Conservation (phyloP, 2,113 vertebrate genomes). For the Lynx canadensis region DNA sequence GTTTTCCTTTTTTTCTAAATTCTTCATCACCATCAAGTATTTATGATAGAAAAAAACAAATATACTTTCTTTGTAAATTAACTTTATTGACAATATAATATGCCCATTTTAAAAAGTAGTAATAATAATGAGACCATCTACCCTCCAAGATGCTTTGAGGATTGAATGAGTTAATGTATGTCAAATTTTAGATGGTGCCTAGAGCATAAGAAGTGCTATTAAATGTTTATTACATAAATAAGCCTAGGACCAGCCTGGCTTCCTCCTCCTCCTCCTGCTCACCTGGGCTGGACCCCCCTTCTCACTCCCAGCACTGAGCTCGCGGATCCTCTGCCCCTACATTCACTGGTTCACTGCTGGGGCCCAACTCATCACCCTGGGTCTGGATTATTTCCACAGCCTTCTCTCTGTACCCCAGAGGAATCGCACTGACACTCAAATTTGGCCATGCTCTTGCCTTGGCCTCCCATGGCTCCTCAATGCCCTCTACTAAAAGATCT, state of each 20-base stretch:
- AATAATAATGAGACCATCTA: not conserved
- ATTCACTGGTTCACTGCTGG: not conserved
- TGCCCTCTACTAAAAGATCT: not conserved
- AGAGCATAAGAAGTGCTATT: not conserved
- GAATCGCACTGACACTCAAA: fast-evolving
- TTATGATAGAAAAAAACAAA: conserved; percentile 30
- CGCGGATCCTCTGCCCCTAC: not conserved
- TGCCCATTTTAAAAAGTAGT: not conserved
- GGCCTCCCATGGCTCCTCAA: not conserved
- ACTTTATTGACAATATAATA: conserved; percentile 22
- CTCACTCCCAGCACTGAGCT: not conserved
- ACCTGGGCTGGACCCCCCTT: not conserved
- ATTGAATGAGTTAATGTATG: not conserved
- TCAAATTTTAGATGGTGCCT: not conserved
- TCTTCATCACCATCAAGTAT: not conserved
- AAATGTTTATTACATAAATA: not conserved
- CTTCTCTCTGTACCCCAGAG: not conserved
- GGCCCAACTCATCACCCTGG: not conserved
- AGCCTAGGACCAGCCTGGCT: not conserved
- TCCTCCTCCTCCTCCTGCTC: not conserved
- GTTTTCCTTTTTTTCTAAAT: conserved; percentile 29
- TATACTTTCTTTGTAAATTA: conserved; percentile 16
- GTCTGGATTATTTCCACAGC: not conserved
- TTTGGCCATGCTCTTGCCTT: not conserved
- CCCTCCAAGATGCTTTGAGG: not conserved